Conservation (phyloP, 2,888 invertebrate genomes). For the Rambutsinella grinnellia region DNA sequence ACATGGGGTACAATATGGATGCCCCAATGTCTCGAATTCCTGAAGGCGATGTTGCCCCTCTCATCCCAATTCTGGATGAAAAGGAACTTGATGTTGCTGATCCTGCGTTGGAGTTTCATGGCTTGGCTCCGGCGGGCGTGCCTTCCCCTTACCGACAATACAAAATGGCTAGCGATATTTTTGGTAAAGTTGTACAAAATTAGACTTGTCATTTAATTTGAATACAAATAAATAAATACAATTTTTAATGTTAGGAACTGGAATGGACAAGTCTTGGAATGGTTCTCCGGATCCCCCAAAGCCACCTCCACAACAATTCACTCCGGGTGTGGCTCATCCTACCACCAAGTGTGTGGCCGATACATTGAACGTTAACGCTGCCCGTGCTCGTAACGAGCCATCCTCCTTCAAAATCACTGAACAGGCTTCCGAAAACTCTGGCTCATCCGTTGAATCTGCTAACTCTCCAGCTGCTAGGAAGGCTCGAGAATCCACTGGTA, state of each 20-base stretch:
- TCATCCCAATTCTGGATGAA: background rate
- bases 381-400: background rate
- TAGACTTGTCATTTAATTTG: too few relatives aligned
- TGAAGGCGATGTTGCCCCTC: background rate
- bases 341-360: background rate
- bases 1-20: background rate
- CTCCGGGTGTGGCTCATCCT: background rate
- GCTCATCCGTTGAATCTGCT: background rate
- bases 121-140: slow-evolving; percentile 9
- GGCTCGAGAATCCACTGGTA: slow-evolving; percentile 32
- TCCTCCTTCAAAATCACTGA: slow-evolving; percentile 32
- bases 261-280: slow-evolving; percentile 32
- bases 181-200: too few relatives aligned
- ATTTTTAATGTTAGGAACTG: slow-evolving; percentile 24
- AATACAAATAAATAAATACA: too few relatives aligned
- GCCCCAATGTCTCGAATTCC: background rate
- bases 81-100: background rate
- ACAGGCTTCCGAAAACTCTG: background rate
- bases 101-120: background rate
- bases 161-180: slow-evolving; percentile 42
- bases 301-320: background rate
- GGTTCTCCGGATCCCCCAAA: background rate
- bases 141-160: slow-evolving; percentile 15
- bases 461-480: background rate
- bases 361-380: background rate